These are phyloP conservation scores for Leptogaster cylindrica DNA, from an alignment of 2,888 invertebrate species.

Conservation along the genomic window DNA sequence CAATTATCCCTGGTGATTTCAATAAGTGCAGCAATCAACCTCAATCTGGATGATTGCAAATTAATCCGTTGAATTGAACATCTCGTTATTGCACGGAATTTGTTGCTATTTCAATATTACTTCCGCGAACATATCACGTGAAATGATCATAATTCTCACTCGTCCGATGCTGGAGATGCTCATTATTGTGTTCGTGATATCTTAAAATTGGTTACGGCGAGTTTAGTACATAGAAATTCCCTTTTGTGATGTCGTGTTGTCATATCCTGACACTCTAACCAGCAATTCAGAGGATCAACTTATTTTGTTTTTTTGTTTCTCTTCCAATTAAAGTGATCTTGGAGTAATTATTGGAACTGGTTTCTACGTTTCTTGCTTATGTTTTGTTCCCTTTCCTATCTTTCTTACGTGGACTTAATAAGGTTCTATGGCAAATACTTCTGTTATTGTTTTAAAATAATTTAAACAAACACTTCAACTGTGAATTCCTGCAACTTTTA, in stretches of 20 bases:
- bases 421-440: slow-evolving; percentile 24
- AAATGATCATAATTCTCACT: slow-evolving; percentile 7
- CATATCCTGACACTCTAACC: slow-evolving; percentile 28
- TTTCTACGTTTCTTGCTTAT: slow-evolving; percentile 24
- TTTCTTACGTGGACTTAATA: background rate
- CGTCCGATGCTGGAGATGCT: slow-evolving; percentile 5
- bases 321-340: slow-evolving; percentile 41
- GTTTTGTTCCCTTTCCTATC: slow-evolving; percentile 1
- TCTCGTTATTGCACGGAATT: background rate
- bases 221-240: slow-evolving; percentile 14
- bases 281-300: slow-evolving; percentile 28
- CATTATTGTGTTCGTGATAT: slow-evolving; percentile 28
- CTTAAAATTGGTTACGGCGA: slow-evolving; percentile 24
- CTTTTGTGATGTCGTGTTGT: slow-evolving; percentile 29
- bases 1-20: no score
- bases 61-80: no score
- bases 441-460: slow-evolving; percentile 34
- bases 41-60: no score
- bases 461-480: slow-evolving; percentile 31
- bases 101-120: background rate
- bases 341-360: slow-evolving; percentile 41
- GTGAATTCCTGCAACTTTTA: no score
- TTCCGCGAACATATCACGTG: slow-evolving; percentile 20
- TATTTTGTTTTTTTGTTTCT: background rate
- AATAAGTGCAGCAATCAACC: no score